Base-by-base conservation (phyloP, 1,140 invertebrate genomes). In the Pteromalus puparum region DNA sequence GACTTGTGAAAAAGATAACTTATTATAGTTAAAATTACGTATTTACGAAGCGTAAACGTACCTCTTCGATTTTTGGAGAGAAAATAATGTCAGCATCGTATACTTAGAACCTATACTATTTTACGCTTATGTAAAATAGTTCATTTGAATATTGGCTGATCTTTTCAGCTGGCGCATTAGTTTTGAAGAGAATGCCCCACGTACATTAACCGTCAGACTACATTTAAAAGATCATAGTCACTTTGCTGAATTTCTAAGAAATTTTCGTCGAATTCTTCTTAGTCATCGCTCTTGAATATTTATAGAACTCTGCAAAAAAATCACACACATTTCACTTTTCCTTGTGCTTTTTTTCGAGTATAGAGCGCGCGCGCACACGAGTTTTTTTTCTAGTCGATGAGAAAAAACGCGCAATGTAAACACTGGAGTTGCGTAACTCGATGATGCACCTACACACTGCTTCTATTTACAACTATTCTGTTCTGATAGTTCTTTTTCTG, bases 271-370 rank as follows among this genome's bases (percentile, higher is more conserved):
- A 2, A 76, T 46, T 53, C n/a, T 53, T 76, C 24, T 46, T 1
- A n/a, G 38, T 76, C 42, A 76, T 48, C 10, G 74, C 74, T 76
- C 15, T n/a, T 76, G 21, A 46, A 46, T 76, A 76, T 76, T 76
- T 34, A 76, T 46, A 24, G n/a, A 24, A 28, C 24, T 53, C 24
- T 46, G 38, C 1, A 48, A 75, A 48, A 75, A 10, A 75, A 46
- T 34, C 70, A 34, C 70, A 26, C 5, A 28, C 24, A 28, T 28
- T 24, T 70, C 26, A 70, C n/a, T 13, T 70, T 70, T 70, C 26
- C 68, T 70, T 12, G 68, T 70, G 12, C 3, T 26, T 12, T 70
- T 70, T 42, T 42, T 42, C 10, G 30, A 42, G 9, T 7, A 42
- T 34, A 34, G 30, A 34, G 30, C 30, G 38, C 10, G 38, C 10